Evolutionary conservation across 2,888 invertebrate genomes (phyloP), one percentile per base, ranked within the genome.

Genomic region (Camptogramma bilineatum): DNA sequence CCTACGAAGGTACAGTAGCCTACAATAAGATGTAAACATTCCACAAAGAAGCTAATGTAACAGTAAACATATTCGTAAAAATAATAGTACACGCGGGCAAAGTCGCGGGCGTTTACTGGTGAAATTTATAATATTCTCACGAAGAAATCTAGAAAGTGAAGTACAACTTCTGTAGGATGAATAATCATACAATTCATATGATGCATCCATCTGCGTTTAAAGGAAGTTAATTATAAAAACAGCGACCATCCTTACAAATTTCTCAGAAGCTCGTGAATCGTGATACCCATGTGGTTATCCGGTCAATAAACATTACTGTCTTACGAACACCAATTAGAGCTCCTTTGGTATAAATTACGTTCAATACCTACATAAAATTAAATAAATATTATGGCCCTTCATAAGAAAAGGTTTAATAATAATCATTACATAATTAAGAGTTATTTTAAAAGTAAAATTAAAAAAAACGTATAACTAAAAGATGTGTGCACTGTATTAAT

Each of bases 191-290:
- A 28, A 28, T 10, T 34, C 34, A 10, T 9, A 39, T 13, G 34
- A 39, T 39, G 34, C 34, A 39, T 13, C 13, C 13, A 13, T 39
- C n/a, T 16, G 42, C n/a, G 16, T 16, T 16, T 17, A 16, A 4
- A 17, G 44, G 16, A 44, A 17, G 44, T 17, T 44, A 8, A 62
- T 51, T 62, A 48, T 16, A 44, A 56, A 64, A 9, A 54, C 46
- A 52, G 44, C 46, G 34, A 16, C 31, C 53, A 64, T 64, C 62
- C 62, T 68, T 39, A 62, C 24, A 34, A 18, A 53, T 24, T 70
- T 66, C 68, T 53, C 9, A 61, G 70, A 70, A 70, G 64, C 59
- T 53, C 58, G 42, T 51, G 21, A 61, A 31, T 54, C 62, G 31
- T 46, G 19, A 61, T 28, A 52, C 61, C 58, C 68, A 70, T 68